Base-by-base conservation (phyloP, 2,113 vertebrate species). In the Microcebus tavaratra region DNA sequence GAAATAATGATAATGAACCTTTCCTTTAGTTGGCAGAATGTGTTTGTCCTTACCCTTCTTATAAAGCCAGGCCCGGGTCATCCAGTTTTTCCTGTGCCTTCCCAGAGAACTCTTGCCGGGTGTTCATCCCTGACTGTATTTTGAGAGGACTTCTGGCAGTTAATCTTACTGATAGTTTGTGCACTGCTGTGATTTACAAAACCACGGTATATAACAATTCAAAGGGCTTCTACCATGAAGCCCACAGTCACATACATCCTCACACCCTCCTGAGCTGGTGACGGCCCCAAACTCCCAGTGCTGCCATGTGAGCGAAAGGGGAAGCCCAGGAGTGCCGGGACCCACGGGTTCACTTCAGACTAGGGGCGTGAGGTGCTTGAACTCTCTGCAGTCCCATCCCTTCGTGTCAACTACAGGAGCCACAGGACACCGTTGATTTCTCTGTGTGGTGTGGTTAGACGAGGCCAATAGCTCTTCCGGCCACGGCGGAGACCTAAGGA, bases 211-310 rank as follows among this genome's bases (percentile, higher is more conserved):
- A n/a, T 23, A 67, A 27, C 27, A 39, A 36, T 4, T 36, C 29
- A 20, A 1, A 21, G 31, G 59, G 9, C 13, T n/a, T 42, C 23
- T 75, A 29, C 80, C 17, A 27, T 5, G 18, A 65, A 42, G 31
- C 10, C 4, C 4, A 15, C 17, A 68, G 18, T 65, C n/a, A n/a
- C 15, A 6, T 8, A n/a, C 15, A 6, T 8, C 0, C 0, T 9
- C 23, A 12, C 20, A 12, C 63, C 67, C 53, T 61, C 29, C 45
- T 53, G 55, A 91, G 50, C 27, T 73, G 34, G 3, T 1, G 23
- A 83, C 10, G 53, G 8, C 25, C 20, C 23, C 6, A 17, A 21
- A 59, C 11, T 80, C 14, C 9, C 36, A 15, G 23, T 10, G 3
- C 25, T 5, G 4, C 1, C 36, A 20, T 80, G 55, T 65, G 2